These are phyloP conservation scores for Nasonia longicornis DNA, from an alignment of 1,140 invertebrate genomes.

Conservation along the genomic window DNA sequence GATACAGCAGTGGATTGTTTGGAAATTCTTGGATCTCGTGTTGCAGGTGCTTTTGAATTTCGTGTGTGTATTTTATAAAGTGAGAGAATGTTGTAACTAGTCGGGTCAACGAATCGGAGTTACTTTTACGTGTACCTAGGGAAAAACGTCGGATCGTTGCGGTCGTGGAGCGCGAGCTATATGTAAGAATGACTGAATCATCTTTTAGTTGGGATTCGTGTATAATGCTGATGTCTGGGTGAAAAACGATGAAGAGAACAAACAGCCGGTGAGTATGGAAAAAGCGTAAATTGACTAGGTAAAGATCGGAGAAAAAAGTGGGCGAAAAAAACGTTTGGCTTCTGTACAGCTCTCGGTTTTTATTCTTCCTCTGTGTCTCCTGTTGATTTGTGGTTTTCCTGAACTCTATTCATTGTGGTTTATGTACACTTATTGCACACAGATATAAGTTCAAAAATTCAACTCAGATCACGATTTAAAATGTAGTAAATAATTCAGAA, in stretches of 20 bases:
- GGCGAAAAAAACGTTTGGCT: neutral
- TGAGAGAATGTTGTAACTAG: neutral
- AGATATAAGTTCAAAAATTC: neutral
- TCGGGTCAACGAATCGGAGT: neutral
- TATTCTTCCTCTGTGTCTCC: neutral
- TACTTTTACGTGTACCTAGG: neutral
- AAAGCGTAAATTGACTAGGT: slow-evolving; percentile 3
- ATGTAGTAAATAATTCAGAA: too few species aligned
- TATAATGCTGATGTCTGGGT: neutral
- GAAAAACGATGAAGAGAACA: slow-evolving; percentile 3
- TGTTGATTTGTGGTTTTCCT: neutral
- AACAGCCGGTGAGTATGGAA: neutral
- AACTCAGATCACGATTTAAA: too few species aligned
- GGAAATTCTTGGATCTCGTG: neutral
- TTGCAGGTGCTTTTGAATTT: neutral
- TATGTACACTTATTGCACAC: neutral
- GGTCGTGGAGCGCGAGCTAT: neutral
- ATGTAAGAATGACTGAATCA: neutral
- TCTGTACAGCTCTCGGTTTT: neutral
- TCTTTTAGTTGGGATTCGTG: neutral
- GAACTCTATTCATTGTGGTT: neutral
- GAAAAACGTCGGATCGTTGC: neutral
- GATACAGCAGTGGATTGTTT: neutral
- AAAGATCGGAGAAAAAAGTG: neutral
- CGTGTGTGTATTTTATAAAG: neutral